Conservation (phyloP, 2,888 invertebrate species). For the Oeneis ivallda region DNA sequence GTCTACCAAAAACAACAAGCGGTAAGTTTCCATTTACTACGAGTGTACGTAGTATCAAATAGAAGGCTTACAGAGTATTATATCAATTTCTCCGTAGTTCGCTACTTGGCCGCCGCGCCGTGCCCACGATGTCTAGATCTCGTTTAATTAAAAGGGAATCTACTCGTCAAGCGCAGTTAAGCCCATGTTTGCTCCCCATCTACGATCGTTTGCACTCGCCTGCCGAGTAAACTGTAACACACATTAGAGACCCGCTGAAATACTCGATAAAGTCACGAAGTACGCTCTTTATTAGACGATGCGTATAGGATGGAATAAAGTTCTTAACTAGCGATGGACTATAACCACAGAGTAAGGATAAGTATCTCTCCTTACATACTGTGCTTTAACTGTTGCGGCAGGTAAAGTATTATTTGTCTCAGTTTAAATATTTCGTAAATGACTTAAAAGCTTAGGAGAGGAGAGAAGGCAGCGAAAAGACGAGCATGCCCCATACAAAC, state of each 20-base stretch:
- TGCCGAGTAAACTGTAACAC: conserved; percentile 21
- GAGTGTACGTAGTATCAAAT: not conserved
- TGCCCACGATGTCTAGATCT: conserved; percentile 56
- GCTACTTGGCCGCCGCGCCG: conserved; percentile 20
- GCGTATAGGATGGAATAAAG: not conserved
- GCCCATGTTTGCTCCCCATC: conserved; percentile 65
- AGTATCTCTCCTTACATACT: too few species aligned
- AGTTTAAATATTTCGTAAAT: not conserved
- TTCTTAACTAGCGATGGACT: not conserved
- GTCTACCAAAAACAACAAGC: not conserved
- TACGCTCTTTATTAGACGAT: not conserved
- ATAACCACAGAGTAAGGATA: too few species aligned
- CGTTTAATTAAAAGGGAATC: conserved; percentile 75
- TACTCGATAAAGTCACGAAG: conserved; percentile 3
- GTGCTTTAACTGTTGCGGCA: too few species aligned
- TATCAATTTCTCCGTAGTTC: conserved; percentile 30
- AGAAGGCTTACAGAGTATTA: conserved; percentile 21
- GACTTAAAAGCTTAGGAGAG: too few species aligned
- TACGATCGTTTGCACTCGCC: conserved; percentile 43
- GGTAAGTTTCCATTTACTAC: not conserved
- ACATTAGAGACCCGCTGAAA: conserved; percentile 12
- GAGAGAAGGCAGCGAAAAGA: too few species aligned
- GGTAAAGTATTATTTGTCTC: not conserved
- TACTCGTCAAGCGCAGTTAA: conserved; percentile 65
- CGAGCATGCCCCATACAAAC: too few species aligned